These are phyloP conservation scores for Vanacampus margaritifer DNA, from an alignment of 2,113 vertebrate species.

Conservation along the genomic window DNA sequence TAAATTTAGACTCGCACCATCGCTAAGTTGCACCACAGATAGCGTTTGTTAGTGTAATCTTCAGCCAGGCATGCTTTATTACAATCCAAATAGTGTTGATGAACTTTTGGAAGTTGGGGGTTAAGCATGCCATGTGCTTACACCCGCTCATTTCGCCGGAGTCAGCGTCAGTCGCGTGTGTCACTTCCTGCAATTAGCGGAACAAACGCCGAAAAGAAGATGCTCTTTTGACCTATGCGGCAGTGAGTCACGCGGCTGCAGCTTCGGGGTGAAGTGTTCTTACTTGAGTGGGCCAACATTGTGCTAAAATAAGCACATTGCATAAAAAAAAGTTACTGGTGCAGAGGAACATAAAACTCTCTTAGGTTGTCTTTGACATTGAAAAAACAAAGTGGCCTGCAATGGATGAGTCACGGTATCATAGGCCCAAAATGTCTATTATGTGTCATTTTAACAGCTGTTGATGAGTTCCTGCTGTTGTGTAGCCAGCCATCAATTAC, in stretches of 20 bases:
- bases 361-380: not conserved
- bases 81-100: constrained; percentile 42
- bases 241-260: constrained; percentile 24
- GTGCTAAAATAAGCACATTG: not conserved
- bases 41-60: constrained; percentile 17
- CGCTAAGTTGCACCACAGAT: constrained; percentile 29
- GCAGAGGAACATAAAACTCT: constrained; percentile 3
- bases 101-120: constrained; percentile 38
- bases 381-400: not conserved
- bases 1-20: constrained; percentile 33
- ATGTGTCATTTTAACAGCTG: not conserved
- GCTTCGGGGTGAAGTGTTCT: constrained; percentile 4
- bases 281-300: constrained; percentile 1
- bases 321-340: constrained; percentile 6
- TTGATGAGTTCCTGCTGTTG: constrained; percentile 1
- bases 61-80: constrained; percentile 20
- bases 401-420: not conserved
- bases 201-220: constrained; percentile 42
- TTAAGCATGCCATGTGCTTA: constrained; percentile 28
- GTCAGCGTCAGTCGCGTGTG: constrained; percentile 36
- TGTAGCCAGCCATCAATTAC: not conserved
- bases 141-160: constrained; percentile 29
- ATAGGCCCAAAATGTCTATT: not conserved
- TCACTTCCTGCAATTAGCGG: constrained; percentile 57
- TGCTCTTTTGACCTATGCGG: constrained; percentile 18